Percentiles rank a stretch among this genome's conserved stretches.
These are phyloP conservation scores for Narcine bancroftii DNA, from an alignment of 2,113 vertebrate species.

Conservation along the genomic window DNA sequence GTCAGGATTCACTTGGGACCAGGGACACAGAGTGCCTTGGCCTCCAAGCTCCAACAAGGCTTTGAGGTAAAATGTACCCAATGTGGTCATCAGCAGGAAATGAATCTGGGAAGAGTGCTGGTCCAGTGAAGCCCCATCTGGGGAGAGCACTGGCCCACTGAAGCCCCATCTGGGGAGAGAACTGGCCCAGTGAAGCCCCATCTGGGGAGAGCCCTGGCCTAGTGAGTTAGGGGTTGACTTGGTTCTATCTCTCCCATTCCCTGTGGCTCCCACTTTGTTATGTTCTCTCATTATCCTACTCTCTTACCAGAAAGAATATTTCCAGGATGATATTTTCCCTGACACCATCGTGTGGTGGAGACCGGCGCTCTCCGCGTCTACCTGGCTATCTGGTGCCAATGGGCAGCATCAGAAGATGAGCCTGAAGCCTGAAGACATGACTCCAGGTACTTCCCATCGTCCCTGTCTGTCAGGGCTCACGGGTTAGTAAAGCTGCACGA, in stretches of 20 bases:
- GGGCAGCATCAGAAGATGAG: conserved; percentile 60
- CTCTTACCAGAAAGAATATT: conserved; percentile 82
- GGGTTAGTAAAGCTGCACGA: background rate
- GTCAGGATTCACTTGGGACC: too few relatives aligned
- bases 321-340: conserved; percentile 84
- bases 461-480: too few relatives aligned
- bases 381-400: conserved; percentile 71
- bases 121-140: background rate
- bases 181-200: background rate
- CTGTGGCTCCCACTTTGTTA: background rate
- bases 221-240: background rate
- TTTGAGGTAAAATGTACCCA: too few relatives aligned
- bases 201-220: background rate
- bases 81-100: background rate
- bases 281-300: background rate
- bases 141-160: too few relatives aligned
- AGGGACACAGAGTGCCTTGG: too few relatives aligned
- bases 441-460: conserved; percentile 58
- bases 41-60: too few relatives aligned
- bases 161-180: background rate
- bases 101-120: background rate
- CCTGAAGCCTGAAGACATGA: conserved; percentile 75
- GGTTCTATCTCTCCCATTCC: too few relatives aligned
- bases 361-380: conserved; percentile 52
- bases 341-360: conserved; percentile 75